Evolutionary conservation across 1,140 invertebrate genomes (phyloP), one percentile per base, ranked within the genome.

Genomic region (Drosophila tropicalis): DNA sequence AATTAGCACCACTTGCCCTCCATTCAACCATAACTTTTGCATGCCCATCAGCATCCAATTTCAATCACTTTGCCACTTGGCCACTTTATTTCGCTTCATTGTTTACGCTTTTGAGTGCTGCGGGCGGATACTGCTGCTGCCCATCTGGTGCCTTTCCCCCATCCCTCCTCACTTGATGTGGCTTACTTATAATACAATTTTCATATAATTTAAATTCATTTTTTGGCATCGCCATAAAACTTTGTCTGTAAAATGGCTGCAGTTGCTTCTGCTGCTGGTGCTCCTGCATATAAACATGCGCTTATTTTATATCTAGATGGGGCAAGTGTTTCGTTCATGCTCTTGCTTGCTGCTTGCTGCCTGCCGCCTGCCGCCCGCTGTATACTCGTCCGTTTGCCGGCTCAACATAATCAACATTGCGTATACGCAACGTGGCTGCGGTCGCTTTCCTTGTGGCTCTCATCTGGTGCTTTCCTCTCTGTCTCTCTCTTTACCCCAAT

Each of bases 171-270:
- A 7, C 4, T 13, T 3, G 44, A 51, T 51, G 44, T 51, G 17
- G 44, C 44, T 51, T 51, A 22, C 58, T 77, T 61, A 84, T 83
- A 76, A 76, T 83, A 83, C 72, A 84, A 83, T 83, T 83, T 83
- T 83, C 80, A 84, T 83, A 79, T 83, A 83, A 83, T 83, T 84
- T 83, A 83, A 83, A 83, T 83, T 79, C 77, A 77, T 77, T 83
- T 72, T 83, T 79, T 77, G 79, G 66, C 70, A 82, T 62, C 65
- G 74, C 71, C 80, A 83, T 83, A 83, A 83, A 83, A 84, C 81
- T 83, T 83, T 79, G 81, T 76, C 81, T 72, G 75, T 62, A 55
- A 54, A 54, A 62, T 69, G 72, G 41, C 56, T 76, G 72, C 70
- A 67, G 61, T 68, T 71, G 72, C 65, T 67, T 19, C 61, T 62